phyloP scores from a whole-genome alignment of 2,797 vertebrate genomes.

The Fundulus diaphanus region DNA sequence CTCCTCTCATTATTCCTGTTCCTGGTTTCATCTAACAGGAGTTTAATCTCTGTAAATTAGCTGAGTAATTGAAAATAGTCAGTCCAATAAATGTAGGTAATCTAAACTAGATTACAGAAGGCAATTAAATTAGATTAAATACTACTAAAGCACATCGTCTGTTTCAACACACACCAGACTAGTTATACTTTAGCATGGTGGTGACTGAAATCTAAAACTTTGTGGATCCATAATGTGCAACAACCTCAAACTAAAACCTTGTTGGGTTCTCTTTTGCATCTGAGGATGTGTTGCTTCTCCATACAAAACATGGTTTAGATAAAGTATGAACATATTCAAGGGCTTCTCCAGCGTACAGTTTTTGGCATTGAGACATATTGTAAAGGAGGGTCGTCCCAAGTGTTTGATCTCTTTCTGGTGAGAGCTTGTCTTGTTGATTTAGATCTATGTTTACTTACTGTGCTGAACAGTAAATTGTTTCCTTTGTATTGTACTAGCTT shows the following conservation, averaged over 20 bases:
- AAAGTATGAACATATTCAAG: neutral
- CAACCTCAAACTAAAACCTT: neutral
- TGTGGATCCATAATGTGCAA: neutral
- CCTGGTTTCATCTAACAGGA: neutral
- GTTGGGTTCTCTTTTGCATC: neutral
- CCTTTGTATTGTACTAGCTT: neutral
- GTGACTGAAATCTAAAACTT: neutral
- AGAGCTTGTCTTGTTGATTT: neutral
- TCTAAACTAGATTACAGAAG: slow-evolving; percentile 19
- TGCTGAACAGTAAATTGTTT: too few relatives aligned
- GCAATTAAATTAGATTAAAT: slow-evolving; percentile 22
- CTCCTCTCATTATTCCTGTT: neutral
- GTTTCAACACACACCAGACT: neutral
- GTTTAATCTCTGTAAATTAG: slow-evolving; percentile 2
- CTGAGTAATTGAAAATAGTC: slow-evolving; percentile 9
- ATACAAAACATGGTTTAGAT: neutral
- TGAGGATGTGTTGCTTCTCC: neutral
- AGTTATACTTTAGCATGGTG: neutral
- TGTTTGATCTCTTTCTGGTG: neutral
- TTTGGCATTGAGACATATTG: neutral
- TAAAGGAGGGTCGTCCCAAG: neutral
- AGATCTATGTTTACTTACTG: neutral
- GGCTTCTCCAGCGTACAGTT: neutral
- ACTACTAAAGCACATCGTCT: neutral
- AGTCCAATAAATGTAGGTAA: neutral